Evolutionary conservation across 1,140 invertebrate species (phyloP).

Genomic region (Drosophila rufa): DNA sequence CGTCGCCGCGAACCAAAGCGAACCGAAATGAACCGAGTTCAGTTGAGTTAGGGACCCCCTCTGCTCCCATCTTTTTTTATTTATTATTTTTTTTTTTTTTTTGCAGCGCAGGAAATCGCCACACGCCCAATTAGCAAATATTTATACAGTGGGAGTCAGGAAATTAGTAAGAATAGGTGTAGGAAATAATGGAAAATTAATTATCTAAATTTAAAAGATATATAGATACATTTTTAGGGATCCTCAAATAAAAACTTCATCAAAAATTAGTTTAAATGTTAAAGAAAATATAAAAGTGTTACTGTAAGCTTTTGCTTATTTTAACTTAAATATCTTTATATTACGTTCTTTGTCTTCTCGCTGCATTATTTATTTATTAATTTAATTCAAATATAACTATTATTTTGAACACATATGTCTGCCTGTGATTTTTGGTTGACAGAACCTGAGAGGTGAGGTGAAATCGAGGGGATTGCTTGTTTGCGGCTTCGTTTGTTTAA

Average conservation of each 20-base stretch:
- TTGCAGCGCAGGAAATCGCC: conserved; percentile 72
- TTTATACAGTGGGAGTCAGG: conserved; percentile 16
- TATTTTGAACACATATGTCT: conserved; percentile 2
- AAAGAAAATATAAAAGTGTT: too few relatives aligned
- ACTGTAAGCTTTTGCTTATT: too few relatives aligned
- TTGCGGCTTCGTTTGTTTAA: conserved; percentile 61
- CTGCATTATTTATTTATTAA: background rate
- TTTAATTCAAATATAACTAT: background rate
- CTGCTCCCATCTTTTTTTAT: conserved; percentile 6
- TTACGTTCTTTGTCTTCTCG: too few relatives aligned
- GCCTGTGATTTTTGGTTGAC: conserved; percentile 5
- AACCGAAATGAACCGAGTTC: conserved; percentile 24
- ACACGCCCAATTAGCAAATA: conserved; percentile 82
- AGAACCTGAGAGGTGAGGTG: conserved; percentile 2
- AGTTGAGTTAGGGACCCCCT: conserved; percentile 25
- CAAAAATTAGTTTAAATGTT: too few relatives aligned
- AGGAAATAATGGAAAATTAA: conserved; percentile 43
- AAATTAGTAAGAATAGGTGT: conserved; percentile 24
- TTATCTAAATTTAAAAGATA: conserved; percentile 9
- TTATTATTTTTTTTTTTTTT: conserved; percentile 5
- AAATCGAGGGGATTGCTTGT: conserved; percentile 25
- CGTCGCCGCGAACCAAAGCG: conserved; percentile 47
- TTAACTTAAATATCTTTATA: too few relatives aligned
- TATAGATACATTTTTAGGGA: too few relatives aligned
- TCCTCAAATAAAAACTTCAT: too few relatives aligned